Conservation (phyloP, 2,888 invertebrate species). For the Sicus ferrugineus region DNA sequence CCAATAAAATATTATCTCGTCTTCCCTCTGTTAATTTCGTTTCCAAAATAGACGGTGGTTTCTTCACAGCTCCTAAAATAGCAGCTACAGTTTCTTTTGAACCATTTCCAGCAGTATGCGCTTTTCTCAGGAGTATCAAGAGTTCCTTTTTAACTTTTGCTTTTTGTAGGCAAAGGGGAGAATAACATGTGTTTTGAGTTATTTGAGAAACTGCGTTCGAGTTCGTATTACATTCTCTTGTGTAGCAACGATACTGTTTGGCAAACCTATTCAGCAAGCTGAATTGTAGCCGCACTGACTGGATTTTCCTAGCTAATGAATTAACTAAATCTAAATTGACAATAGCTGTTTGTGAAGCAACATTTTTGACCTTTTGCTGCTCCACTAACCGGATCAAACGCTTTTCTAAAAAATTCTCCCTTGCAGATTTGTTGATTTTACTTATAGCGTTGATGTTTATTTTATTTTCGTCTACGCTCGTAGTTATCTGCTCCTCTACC, state of each 20-base stretch:
- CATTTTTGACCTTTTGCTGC: conserved; percentile 45
- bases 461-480: conserved; percentile 52
- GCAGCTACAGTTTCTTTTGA: conserved; percentile 64
- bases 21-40: conserved; percentile 73
- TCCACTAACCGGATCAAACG: conserved; percentile 57
- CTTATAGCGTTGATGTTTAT: conserved; percentile 63
- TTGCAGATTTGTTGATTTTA: conserved; percentile 66
- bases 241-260: conserved; percentile 78
- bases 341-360: conserved; percentile 44
- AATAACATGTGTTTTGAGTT: conserved; percentile 74
- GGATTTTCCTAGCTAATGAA: conserved; percentile 73
- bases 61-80: conserved; percentile 67
- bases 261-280: conserved; percentile 74
- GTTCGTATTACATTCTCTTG: conserved; percentile 71
- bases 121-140: conserved; percentile 70
- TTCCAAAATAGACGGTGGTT: conserved; percentile 73
- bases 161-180: conserved; percentile 81
- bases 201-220: conserved; percentile 68
- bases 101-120: conserved; percentile 68
- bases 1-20: conserved; percentile 55
- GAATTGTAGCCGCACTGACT: conserved; percentile 75
- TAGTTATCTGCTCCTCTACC: conserved; percentile 67
- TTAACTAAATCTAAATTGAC: conserved; percentile 69
- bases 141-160: conserved; percentile 76
- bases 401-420: conserved; percentile 56